phyloP scores from a whole-genome alignment of 2,113 vertebrate species.

The Cyprinodon brontotheroides region DNA sequence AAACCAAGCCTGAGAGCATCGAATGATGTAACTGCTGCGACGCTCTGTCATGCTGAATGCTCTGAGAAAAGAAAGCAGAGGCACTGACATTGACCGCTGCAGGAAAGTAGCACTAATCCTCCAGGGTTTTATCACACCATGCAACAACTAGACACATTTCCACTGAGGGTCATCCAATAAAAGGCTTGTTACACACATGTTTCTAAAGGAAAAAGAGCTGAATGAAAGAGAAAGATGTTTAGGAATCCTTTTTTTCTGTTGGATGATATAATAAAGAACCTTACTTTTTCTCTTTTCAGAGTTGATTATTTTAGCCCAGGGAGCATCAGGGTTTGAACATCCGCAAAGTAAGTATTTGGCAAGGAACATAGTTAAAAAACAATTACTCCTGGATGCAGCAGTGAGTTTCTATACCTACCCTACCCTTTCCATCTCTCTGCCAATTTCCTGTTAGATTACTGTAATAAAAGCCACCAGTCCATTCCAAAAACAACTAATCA shows the following conservation, averaged over 20 bases:
- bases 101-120: constrained; percentile 29
- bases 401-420: neutral
- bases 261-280: no score
- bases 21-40: constrained; percentile 8
- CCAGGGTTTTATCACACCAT: neutral
- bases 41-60: constrained; percentile 10
- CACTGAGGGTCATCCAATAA: neutral
- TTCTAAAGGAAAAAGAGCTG: neutral
- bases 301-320: no score
- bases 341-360: no score
- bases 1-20: constrained; percentile 28
- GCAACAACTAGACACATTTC: neutral
- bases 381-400: neutral
- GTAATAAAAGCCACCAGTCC: no score
- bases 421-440: neutral
- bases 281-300: no score
- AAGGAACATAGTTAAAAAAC: no score
- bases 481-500: no score
- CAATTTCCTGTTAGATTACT: neutral
- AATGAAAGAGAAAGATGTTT: neutral
- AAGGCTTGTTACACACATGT: neutral
- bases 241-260: no score
- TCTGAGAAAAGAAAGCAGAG: neutral
- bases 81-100: constrained; percentile 28
- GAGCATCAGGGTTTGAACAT: no score